A percentile compares a stretch with the other conserved stretches of the same genome.
These are phyloP conservation scores for Haliaeetus leucogaster DNA, from an alignment of 2,113 vertebrate genomes.

Conservation along the genomic window DNA sequence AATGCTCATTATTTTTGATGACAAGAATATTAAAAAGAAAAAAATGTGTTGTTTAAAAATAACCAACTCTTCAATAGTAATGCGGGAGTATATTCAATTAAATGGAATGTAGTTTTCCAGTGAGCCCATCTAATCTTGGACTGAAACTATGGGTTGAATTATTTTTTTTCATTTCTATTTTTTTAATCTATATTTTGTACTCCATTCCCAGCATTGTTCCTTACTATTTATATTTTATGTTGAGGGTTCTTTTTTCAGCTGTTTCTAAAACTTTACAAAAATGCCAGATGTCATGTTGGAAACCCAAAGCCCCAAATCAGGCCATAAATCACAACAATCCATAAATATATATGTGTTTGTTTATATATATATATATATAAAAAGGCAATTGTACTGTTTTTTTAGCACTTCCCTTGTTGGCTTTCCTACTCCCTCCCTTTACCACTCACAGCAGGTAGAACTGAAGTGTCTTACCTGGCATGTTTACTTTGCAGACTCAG, in stretches of 20 bases:
- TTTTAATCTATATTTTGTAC: neutral
- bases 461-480: neutral
- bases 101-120: neutral
- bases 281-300: constrained; percentile 44
- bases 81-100: neutral
- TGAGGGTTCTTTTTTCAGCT: constrained; percentile 21
- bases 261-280: constrained; percentile 58
- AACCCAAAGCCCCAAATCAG: constrained; percentile 28
- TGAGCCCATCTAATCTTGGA: neutral
- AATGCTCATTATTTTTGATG: constrained; percentile 38
- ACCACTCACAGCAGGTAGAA: neutral
- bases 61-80: neutral
- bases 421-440: neutral
- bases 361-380: neutral
- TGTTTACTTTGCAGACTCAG: constrained; percentile 82
- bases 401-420: neutral
- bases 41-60: constrained; percentile 21
- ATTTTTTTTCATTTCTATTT: neutral
- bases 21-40: neutral
- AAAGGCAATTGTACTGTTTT: neutral
- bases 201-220: neutral
- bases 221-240: constrained; percentile 30
- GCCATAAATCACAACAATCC: constrained; percentile 46
- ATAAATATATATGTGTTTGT: neutral
- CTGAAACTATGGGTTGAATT: neutral